A percentile compares a stretch with the other conserved stretches of the same genome.
phyloP scores from a whole-genome alignment of 92 coral and sea anemone species.

The Bergia sp. region DNA sequence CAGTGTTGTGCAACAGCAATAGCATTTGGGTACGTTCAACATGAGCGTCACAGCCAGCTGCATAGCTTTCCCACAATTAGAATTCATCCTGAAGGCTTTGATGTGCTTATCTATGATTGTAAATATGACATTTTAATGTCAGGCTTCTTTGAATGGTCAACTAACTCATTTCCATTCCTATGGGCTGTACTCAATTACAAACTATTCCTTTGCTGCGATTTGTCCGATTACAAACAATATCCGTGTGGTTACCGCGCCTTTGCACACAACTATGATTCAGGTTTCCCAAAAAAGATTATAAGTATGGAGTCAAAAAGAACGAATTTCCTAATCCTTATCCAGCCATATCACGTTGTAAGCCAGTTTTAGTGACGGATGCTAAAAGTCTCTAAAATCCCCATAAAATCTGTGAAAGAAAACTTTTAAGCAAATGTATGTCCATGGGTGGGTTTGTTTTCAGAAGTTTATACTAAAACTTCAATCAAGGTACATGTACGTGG shows the following conservation, averaged over 20 bases:
- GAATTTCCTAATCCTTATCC: too few species aligned
- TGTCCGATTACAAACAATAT: not conserved
- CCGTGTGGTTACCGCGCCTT: slow-evolving; percentile 20
- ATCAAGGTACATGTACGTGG: too few species aligned
- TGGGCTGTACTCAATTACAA: slow-evolving; percentile 49
- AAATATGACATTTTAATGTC: slow-evolving; percentile 38
- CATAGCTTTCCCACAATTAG: slow-evolving; percentile 56
- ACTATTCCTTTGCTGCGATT: slow-evolving; percentile 7
- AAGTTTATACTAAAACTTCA: too few species aligned
- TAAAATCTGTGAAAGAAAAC: too few species aligned
- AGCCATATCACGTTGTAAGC: too few species aligned
- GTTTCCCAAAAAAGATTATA: not conserved
- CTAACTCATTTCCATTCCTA: slow-evolving; percentile 17
- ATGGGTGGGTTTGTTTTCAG: too few species aligned
- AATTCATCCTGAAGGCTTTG: slow-evolving; percentile 39
- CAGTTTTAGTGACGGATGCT: too few species aligned
- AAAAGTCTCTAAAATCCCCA: too few species aligned
- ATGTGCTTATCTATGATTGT: slow-evolving; percentile 41
- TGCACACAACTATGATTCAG: not conserved
- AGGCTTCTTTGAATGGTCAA: slow-evolving; percentile 29
- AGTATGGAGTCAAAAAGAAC: slow-evolving; percentile 1
- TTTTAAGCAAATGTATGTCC: too few species aligned
- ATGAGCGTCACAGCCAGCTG: slow-evolving; percentile 35
- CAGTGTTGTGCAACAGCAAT: slow-evolving; percentile 53
- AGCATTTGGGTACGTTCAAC: slow-evolving; percentile 54